phyloP scores from a whole-genome alignment of 2,888 invertebrate genomes.

The Germaria angustata region DNA sequence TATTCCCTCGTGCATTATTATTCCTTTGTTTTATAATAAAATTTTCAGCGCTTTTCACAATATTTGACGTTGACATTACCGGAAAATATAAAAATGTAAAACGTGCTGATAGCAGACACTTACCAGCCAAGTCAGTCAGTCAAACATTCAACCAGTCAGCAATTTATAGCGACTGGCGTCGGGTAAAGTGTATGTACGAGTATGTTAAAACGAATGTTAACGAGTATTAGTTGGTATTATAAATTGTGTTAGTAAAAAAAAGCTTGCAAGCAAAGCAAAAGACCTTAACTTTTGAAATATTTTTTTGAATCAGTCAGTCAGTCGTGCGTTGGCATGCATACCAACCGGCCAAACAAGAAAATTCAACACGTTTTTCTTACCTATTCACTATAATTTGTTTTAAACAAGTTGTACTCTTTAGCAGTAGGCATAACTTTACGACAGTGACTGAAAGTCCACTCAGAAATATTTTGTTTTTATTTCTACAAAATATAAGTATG shows the following conservation, averaged over 20 bases:
- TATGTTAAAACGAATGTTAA: conserved; percentile 47
- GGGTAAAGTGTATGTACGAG: conserved; percentile 25
- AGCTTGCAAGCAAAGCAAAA: conserved; percentile 50
- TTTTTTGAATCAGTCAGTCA: conserved; percentile 64
- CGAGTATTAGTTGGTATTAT: conserved; percentile 6
- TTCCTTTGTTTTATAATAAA: too few relatives aligned
- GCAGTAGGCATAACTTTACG: neutral
- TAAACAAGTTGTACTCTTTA: neutral
- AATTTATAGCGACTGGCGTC: conserved; percentile 38
- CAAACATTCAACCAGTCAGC: conserved; percentile 34
- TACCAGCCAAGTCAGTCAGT: conserved; percentile 57
- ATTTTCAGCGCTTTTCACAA: neutral
- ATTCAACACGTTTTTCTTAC: conserved; percentile 19
- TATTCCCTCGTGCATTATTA: too few relatives aligned
- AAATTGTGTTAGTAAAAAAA: neutral
- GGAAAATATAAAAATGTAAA: neutral
- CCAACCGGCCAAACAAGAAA: conserved; percentile 26
- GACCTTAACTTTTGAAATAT: conserved; percentile 67
- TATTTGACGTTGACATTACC: neutral
- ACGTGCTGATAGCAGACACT: conserved; percentile 52
- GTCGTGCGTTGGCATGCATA: conserved; percentile 65
- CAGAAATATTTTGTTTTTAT: conserved; percentile 15
- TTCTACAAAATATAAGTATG: conserved; percentile 13
- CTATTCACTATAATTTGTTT: neutral
- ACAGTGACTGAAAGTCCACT: neutral